Evolutionary conservation across 2,888 invertebrate species (phyloP), one percentile per base, ranked within the genome.

Genomic region (Lordiphosa andalusiaca): DNA sequence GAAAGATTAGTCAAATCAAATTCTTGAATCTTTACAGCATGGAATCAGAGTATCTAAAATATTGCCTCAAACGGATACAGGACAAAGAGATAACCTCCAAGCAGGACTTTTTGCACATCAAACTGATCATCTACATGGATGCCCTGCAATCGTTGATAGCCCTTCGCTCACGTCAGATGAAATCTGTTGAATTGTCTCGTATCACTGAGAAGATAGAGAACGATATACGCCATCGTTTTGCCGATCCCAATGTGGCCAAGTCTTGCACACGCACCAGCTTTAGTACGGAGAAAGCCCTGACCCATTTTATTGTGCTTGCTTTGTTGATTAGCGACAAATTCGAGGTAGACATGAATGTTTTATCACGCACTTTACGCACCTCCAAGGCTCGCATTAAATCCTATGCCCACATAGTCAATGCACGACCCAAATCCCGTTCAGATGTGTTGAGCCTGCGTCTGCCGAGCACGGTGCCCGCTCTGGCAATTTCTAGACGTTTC

Each of bases 121-220:
- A 89, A 35, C 46, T 86, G 0, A 86, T 88, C 3, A 81, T 89
- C 10, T 89, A 88, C 47, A 86, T 89, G 86, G 89, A 89, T 57
- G 86, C 73, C 0, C 62, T 89, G 23, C 69, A 84, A 10, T 76
- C 81, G 23, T 70, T 89, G 4, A 71, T 89, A 2, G 80, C 78
- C 9, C 48, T 85, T 3, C 83, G 73, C 4, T 62, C 58, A n/a
- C 82, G 73, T 0, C 73, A 58, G 30, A 58, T 89, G 44, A 78
- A 73, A 10, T 47, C 40, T 3, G 50, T 69, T 0, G 85, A 86
- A 33, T 53, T 89, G 0, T 89, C 89, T 0, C 57, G 77, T 19
- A 87, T 89, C 6, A 85, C 89, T 0, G 89, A 89, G 46, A 88
- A 89, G 46, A 78, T 89, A 0, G 89, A 89, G 53, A 87, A 82